Base-by-base conservation (phyloP, 53 echinoderm and acorn worm species). In the Stichopus horrens region DNA sequence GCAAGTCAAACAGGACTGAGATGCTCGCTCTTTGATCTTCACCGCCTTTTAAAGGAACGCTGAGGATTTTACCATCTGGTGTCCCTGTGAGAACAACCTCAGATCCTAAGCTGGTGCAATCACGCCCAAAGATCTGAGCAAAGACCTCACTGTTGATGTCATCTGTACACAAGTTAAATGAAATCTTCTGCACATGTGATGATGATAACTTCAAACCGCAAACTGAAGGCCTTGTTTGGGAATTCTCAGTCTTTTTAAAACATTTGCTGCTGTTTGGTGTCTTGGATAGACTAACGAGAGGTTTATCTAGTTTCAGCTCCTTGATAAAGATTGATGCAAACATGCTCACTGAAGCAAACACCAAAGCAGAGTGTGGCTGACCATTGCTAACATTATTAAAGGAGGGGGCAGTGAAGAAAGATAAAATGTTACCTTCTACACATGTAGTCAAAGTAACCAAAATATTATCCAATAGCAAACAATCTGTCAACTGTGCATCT, bases 11-110 rank as follows among this genome's bases (percentile, higher is more conserved):
- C 2, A 81, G 8, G 10, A 53, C 58, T 18, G 57, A 57, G 20
- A 21, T 5, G 9, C 5, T 13, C 19, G 71, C 4, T 7, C 19
- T 71, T 0, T 18, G 20, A 71, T 59, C 8, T 59, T 9, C 8
- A 59, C 6, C 18, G 19, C 71, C 52, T 23, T 53, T 81, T 20
- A 81, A 21, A 56, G 58, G 57, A 14, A 10, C 56, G 6, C 81
- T 81, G 58, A 81, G 20, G 22, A 81, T 81, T 53, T 81, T 81
- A 8, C 81, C 81, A 13, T 81, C 81, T 10, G 4, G 56, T 16
- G 81, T 58, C 56, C 81, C 81, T 21, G 56, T 58, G 11, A 81
- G 4, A 1, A 81, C 7, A 56, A 56, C 57, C 57, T 81, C 81
- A 81, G 56, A 56, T 22, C 58, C n/a, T 7, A 81, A 54, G 14